phyloP scores from a whole-genome alignment of 2,888 invertebrate species.

The Copidosoma aretas region DNA sequence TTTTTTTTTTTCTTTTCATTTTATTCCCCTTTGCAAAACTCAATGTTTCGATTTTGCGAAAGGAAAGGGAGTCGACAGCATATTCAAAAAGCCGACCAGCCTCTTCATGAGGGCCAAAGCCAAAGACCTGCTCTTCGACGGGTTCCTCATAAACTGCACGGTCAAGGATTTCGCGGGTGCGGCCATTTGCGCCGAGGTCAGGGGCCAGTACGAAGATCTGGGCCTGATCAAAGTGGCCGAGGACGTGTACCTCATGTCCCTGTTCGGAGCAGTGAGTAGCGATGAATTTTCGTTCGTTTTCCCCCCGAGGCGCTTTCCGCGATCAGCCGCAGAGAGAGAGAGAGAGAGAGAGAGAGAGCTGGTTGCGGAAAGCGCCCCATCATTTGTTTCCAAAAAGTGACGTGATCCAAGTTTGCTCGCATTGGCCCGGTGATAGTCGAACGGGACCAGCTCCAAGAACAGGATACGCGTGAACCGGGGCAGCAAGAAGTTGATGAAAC shows the following conservation, averaged over 20 bases:
- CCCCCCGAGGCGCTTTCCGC: too few species aligned
- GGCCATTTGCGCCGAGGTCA: conserved; percentile 74
- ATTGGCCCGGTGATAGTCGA: conserved; percentile 67
- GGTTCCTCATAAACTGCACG: conserved; percentile 75
- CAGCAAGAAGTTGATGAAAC: conserved; percentile 72
- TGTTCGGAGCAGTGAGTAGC: conserved; percentile 71
- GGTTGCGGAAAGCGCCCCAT: too few species aligned
- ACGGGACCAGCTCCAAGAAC: conserved; percentile 72
- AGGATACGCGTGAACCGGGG: conserved; percentile 79
- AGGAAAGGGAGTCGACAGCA: conserved; percentile 72
- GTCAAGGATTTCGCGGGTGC: conserved; percentile 79
- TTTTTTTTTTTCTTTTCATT: background rate
- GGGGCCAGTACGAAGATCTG: conserved; percentile 48
- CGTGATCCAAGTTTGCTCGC: too few species aligned
- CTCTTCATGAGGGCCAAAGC: conserved; percentile 72
- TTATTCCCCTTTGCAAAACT: background rate
- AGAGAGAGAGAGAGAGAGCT: too few species aligned
- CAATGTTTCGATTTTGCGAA: background rate
- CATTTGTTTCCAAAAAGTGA: too few species aligned
- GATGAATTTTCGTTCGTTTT: background rate
- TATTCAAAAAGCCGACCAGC: conserved; percentile 71
- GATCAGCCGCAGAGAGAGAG: too few species aligned
- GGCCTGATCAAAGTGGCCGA: conserved; percentile 63
- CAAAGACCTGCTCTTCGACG: conserved; percentile 77
- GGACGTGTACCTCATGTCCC: conserved; percentile 73